Evolutionary conservation across 2,888 invertebrate genomes (phyloP).

Genomic region (Apamea epomidion): DNA sequence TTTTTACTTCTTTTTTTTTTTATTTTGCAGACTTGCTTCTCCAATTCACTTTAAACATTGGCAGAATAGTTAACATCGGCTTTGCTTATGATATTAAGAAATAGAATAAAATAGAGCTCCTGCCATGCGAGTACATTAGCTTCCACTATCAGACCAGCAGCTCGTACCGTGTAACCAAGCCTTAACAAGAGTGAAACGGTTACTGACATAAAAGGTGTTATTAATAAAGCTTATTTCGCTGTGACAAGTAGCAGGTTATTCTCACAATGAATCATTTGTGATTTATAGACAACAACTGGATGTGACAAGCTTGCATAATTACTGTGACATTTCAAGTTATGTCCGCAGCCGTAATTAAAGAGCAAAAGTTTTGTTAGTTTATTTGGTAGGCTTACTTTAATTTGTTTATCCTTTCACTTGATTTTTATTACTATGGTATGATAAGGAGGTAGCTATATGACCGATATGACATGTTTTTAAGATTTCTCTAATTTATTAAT

Average conservation of each 20-base stretch:
- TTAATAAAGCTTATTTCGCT: slow-evolving; percentile 58
- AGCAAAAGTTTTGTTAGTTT: slow-evolving; percentile 44
- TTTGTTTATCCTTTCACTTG: slow-evolving; percentile 23
- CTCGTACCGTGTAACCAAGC: background rate
- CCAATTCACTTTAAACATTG: background rate
- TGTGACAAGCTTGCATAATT: slow-evolving; percentile 64
- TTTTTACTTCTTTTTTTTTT: background rate
- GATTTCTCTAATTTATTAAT: background rate
- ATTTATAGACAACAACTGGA: slow-evolving; percentile 64
- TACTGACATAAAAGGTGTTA: slow-evolving; percentile 58
- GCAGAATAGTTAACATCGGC: background rate
- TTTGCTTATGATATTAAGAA: background rate
- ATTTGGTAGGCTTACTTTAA: slow-evolving; percentile 13
- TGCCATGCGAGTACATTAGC: background rate
- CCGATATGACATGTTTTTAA: background rate
- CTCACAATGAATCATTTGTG: slow-evolving; percentile 69
- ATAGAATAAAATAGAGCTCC: background rate
- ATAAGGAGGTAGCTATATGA: background rate
- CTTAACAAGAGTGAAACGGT: slow-evolving; percentile 57
- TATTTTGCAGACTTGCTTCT: background rate
- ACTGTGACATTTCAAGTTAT: slow-evolving; percentile 51
- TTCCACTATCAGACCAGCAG: background rate
- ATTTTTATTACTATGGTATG: background rate
- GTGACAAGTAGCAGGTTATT: slow-evolving; percentile 51
- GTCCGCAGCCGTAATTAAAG: slow-evolving; percentile 35